Percentiles rank a stretch among this genome's conserved stretches.
phyloP scores from a whole-genome alignment of 2,797 vertebrate genomes.

The Squalus acanthias region DNA sequence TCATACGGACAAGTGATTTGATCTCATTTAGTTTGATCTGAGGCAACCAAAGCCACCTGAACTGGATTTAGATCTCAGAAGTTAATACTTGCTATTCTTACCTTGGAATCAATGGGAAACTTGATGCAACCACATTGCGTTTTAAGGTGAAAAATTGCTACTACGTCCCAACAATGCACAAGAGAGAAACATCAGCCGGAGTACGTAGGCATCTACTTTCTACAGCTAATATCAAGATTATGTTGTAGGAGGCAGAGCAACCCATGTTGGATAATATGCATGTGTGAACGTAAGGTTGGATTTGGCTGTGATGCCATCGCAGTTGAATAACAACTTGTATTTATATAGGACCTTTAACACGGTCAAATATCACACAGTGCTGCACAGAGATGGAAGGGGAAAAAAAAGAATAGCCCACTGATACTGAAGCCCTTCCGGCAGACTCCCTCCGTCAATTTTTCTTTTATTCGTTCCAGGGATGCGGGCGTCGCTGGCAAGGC shows the following conservation, averaged over 20 bases:
- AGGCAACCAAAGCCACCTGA: neutral
- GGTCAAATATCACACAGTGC: neutral
- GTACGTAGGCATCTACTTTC: neutral
- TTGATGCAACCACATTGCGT: neutral
- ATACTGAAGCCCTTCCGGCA: neutral
- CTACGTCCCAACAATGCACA: neutral
- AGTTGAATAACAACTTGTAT: slow-evolving; percentile 9
- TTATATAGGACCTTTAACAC: neutral
- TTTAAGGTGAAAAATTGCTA: neutral
- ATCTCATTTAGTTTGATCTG: neutral
- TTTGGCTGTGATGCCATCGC: neutral
- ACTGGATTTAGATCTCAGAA: slow-evolving; percentile 22
- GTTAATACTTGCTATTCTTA: neutral
- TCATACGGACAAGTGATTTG: neutral
- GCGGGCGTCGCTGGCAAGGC: too few species aligned
- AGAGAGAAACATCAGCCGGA: neutral
- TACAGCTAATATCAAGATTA: neutral
- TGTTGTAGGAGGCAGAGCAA: neutral
- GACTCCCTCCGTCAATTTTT: neutral
- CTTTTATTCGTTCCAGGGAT: too few species aligned
- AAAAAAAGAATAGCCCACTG: neutral
- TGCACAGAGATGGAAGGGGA: neutral
- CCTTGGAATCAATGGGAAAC: neutral
- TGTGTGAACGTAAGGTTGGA: neutral
- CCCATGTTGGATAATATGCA: neutral